Base-by-base conservation (phyloP, 2,113 vertebrate species). In the Calcarius ornatus region DNA sequence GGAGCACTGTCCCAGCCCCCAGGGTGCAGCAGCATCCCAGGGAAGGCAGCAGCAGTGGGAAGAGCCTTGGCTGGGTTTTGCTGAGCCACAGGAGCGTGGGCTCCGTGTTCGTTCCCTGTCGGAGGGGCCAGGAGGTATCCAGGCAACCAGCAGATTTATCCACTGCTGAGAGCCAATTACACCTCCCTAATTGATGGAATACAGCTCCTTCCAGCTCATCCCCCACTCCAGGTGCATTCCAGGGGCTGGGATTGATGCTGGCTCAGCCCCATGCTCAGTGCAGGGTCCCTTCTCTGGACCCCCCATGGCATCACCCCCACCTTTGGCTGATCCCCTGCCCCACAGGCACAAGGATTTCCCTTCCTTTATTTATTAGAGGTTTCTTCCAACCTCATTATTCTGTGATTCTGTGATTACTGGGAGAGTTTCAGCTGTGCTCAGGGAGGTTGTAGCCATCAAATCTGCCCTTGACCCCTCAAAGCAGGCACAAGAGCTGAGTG, bases 111-210 rank as follows among this genome's bases (percentile, higher is more conserved):
- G 0, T 84, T 94, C 81, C 19, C 10, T 28, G 81, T 48, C n/a
- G 11, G 71, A 95, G 86, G 76, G 85, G 79, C 70, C 47, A 1
- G 45, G 83, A 84, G 79, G 94, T 97, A 87, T 96, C 94, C 92
- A 97, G 83, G 96, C 96, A 97, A 97, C 96, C 47, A 21, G 56
- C 57, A 77, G 84, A 81, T 81, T 92, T 24, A 90, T 90, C 90
- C 93, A n/a, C 27, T 4, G 2, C 79, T 1, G 63, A 87, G 89
- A 97, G 96, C 86, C 65, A 95, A 95, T 95, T 70, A 33, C 94
- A 66, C 86, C 71, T 87, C 91, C 51, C 27, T 89, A 82, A 89
- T 75, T 92, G 93, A 81, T 91, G 87, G 72, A 30, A 54, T 6
- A 57, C 82, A 65, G 85, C 93, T 91, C 76, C 84, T 96, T 61